Evolutionary conservation across 64 coral and sea anemone genomes (phyloP).

Genomic region (Acropora tenuis): DNA sequence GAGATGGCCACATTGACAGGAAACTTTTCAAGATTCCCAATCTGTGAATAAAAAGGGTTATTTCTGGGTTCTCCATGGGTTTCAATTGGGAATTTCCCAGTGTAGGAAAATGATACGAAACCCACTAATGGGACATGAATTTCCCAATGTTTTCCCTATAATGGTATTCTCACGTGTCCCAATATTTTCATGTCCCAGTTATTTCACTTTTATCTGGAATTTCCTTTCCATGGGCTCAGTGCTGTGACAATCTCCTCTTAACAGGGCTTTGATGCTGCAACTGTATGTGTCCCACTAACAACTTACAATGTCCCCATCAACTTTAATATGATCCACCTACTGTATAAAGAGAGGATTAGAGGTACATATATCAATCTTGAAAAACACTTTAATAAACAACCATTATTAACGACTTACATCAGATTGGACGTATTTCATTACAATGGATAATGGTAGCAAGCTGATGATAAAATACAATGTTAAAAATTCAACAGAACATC

Average conservation of each 20-base stretch:
- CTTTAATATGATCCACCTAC: conserved; percentile 33
- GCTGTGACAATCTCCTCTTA: conserved; percentile 31
- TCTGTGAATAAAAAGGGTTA: conserved; percentile 25
- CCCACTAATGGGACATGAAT: conserved; percentile 13
- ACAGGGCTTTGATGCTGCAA: conserved; percentile 31
- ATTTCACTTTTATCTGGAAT: background rate
- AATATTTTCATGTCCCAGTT: background rate
- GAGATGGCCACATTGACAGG: too few species aligned
- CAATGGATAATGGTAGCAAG: conserved; percentile 16
- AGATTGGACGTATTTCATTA: conserved; percentile 24
- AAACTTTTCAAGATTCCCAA: background rate
- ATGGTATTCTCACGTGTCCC: background rate
- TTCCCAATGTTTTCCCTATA: background rate
- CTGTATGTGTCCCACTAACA: conserved; percentile 5
- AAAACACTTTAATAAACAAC: conserved; percentile 43
- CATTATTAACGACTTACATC: conserved; percentile 35
- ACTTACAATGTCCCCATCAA: conserved; percentile 24
- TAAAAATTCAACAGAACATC: conserved; percentile 21
- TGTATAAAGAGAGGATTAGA: conserved; percentile 33
- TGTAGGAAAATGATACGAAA: conserved; percentile 11
- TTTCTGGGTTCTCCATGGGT: conserved; percentile 19
- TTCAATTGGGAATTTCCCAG: conserved; percentile 13
- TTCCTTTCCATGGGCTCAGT: conserved; percentile 36
- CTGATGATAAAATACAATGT: conserved; percentile 14
- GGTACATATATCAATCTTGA: conserved; percentile 21